A percentile compares a stretch with the other conserved stretches of the same genome.
Conservation (phyloP, 2,888 invertebrate genomes). For the Aplocera efformata region DNA sequence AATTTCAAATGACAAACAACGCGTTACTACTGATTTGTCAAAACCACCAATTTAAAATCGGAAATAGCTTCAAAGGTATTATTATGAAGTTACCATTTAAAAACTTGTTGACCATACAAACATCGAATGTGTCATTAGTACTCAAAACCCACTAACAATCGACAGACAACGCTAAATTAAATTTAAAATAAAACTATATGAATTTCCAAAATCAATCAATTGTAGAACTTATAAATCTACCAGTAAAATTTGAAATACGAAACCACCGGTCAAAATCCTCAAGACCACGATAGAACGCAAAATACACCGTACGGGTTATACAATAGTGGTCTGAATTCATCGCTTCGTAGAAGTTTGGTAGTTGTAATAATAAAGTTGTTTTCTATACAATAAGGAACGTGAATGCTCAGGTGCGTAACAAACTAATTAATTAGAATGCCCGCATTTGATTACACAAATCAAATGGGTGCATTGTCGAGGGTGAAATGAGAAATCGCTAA, state of each 20-base stretch:
- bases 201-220: slow-evolving; percentile 24
- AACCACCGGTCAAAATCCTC: neutral
- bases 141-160: slow-evolving; percentile 39
- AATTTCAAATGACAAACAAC: slow-evolving; percentile 30
- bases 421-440: slow-evolving; percentile 79
- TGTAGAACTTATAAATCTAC: neutral
- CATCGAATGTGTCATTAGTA: slow-evolving; percentile 44
- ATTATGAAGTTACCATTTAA: slow-evolving; percentile 29
- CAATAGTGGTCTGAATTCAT: neutral
- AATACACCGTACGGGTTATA: too few species aligned
- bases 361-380: slow-evolving; percentile 22
- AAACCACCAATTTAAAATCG: slow-evolving; percentile 30
- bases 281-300: too few species aligned
- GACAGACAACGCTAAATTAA: slow-evolving; percentile 56
- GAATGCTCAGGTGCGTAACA: slow-evolving; percentile 77
- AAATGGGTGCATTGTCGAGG: slow-evolving; percentile 70
- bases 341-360: neutral
- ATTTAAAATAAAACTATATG: slow-evolving; percentile 46
- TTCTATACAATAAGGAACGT: slow-evolving; percentile 49
- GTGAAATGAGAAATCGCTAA: slow-evolving; percentile 78
- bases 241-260: neutral
- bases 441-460: slow-evolving; percentile 81
- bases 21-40: slow-evolving; percentile 21
- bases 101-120: slow-evolving; percentile 40
- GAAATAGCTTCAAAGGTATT: slow-evolving; percentile 22